Evolutionary conservation across 2,797 vertebrate species (phyloP).

Genomic region (Crax fasciolata): DNA sequence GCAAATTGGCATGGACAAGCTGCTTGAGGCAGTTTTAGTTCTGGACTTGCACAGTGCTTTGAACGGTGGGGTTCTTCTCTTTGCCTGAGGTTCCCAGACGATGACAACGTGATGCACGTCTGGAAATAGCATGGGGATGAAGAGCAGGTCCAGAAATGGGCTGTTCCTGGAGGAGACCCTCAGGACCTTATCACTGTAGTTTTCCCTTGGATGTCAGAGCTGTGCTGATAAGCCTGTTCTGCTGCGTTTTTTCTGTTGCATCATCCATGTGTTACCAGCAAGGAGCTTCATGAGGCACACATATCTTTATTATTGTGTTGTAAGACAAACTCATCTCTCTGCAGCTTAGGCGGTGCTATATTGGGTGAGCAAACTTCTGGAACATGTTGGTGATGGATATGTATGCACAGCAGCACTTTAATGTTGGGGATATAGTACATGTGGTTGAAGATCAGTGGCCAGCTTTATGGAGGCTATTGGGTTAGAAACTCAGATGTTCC

Average conservation of each 20-base stretch:
- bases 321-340: neutral
- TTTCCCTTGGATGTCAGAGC: neutral
- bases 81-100: neutral
- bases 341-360: neutral
- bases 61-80: neutral
- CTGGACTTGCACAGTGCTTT: neutral
- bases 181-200: neutral
- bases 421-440: neutral
- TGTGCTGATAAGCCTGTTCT: neutral
- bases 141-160: neutral
- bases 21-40: neutral
- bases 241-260: neutral
- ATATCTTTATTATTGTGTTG: neutral
- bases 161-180: neutral
- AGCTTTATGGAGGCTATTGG: neutral
- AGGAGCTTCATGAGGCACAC: neutral
- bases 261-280: neutral
- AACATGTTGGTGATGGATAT: accelerated
- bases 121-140: neutral
- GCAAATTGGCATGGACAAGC: neutral
- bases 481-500: neutral
- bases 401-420: neutral
- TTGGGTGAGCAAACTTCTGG: neutral
- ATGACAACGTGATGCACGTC: neutral
- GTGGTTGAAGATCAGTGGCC: neutral